Conservation (phyloP, 1,140 invertebrate species). For the Panulirus ornatus region DNA sequence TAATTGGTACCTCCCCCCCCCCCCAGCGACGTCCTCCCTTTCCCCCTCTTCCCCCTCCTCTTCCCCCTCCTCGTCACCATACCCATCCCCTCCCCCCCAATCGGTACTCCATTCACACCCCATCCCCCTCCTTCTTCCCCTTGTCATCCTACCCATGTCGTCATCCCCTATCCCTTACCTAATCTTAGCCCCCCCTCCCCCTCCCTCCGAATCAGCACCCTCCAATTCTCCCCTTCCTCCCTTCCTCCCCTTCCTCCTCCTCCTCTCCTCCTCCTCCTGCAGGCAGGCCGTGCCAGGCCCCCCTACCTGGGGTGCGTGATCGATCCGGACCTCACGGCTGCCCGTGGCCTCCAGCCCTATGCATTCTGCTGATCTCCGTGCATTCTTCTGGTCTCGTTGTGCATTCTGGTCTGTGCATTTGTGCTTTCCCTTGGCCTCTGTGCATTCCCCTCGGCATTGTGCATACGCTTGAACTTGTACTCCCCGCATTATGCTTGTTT, state of each 20-base stretch:
- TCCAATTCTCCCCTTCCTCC: not conserved
- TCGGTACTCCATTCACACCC: not conserved
- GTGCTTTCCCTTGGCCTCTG: not conserved
- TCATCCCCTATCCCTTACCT: slow-evolving; percentile 5
- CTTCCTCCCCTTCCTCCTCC: not conserved
- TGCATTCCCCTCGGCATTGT: not conserved
- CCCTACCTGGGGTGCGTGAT: not conserved
- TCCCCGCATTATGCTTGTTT: not conserved
- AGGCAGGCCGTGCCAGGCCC: not conserved
- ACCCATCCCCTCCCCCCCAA: not conserved
- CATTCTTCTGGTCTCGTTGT: not conserved
- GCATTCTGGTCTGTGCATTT: not conserved
- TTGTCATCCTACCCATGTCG: not conserved
- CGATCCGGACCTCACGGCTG: too few relatives aligned
- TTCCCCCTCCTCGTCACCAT: not conserved
- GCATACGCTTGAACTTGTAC: too few relatives aligned
- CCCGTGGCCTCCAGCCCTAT: not conserved
- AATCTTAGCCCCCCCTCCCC: not conserved
- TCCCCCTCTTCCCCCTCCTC: not conserved
- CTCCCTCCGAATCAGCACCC: not conserved
- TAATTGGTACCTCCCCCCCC: not conserved
- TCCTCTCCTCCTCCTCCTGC: not conserved
- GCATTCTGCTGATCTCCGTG: not conserved
- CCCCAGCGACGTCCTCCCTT: not conserved
- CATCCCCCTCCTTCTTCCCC: not conserved